Percentiles rank a stretch among this genome's conserved stretches.
Conservation (phyloP, 2,797 vertebrate genomes). For the Crax fasciolata region DNA sequence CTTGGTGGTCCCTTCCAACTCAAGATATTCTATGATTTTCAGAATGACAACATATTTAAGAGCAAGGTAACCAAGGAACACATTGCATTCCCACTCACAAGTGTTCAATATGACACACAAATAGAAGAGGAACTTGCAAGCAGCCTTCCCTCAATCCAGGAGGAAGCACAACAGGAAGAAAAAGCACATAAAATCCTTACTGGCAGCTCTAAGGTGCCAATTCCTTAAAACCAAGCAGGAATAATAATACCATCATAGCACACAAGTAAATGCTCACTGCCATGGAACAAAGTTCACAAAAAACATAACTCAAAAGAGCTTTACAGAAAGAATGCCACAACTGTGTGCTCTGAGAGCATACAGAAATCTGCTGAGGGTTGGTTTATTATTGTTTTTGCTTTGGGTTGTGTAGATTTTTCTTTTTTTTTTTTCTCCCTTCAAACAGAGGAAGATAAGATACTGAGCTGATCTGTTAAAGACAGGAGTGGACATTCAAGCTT, state of each 20-base stretch:
- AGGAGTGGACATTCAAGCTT: fast-evolving
- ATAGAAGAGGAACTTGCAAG: neutral
- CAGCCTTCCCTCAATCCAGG: neutral
- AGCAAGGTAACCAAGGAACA: neutral
- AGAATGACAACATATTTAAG: neutral
- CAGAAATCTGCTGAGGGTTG: neutral
- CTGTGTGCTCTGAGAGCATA: neutral
- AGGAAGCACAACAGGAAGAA: neutral
- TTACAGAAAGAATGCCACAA: no score
- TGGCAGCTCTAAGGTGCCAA: neutral
- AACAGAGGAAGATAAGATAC: neutral
- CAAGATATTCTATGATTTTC: no score
- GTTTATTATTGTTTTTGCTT: no score
- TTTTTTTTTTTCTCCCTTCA: neutral
- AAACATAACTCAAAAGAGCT: no score
- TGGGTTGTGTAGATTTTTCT: no score
- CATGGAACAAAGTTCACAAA: neutral
- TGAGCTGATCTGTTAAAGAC: neutral
- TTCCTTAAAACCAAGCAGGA: neutral
- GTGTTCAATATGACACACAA: fast-evolving
- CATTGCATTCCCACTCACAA: neutral
- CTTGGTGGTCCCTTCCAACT: no score
- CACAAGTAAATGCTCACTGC: neutral
- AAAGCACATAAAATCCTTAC: neutral
- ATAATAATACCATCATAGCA: neutral